Conservation (phyloP, 1,140 invertebrate species). For the Hormaphis cornu region DNA sequence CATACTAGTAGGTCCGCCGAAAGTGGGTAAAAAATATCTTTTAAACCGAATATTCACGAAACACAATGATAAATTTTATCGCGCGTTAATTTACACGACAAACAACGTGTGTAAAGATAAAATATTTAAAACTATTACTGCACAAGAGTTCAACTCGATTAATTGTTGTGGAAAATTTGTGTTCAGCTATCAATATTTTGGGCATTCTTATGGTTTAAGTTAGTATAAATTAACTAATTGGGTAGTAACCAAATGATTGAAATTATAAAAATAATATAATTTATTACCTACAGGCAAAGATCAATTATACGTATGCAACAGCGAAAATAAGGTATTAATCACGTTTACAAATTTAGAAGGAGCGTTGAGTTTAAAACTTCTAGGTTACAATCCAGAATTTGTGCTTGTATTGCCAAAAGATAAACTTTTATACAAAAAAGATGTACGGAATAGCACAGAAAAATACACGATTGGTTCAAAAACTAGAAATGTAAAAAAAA, state of each 20-base stretch:
- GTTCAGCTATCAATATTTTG: constrained; percentile 3
- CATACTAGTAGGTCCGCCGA: constrained; percentile 7
- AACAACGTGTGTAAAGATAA: neutral
- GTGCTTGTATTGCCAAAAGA: constrained; percentile 7
- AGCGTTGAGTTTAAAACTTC: neutral
- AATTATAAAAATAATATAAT: no score
- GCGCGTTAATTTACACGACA: neutral
- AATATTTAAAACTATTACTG: neutral
- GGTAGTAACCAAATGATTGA: neutral
- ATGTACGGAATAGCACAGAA: neutral
- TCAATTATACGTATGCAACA: neutral
- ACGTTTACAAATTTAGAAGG: constrained; percentile 9
- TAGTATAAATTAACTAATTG: neutral
- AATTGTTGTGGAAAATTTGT: neutral
- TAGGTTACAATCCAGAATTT: neutral
- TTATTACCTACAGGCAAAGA: neutral
- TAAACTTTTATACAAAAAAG: neutral
- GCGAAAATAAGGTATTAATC: constrained; percentile 9
- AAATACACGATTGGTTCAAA: neutral
- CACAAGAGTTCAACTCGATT: neutral
- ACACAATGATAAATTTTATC: neutral
- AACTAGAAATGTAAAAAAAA: neutral
- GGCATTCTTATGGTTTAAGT: constrained; percentile 19
- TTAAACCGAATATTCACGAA: neutral
- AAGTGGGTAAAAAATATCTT: neutral